Base-by-base conservation (phyloP, 2,113 vertebrate genomes). In the Bungarus multicinctus region DNA sequence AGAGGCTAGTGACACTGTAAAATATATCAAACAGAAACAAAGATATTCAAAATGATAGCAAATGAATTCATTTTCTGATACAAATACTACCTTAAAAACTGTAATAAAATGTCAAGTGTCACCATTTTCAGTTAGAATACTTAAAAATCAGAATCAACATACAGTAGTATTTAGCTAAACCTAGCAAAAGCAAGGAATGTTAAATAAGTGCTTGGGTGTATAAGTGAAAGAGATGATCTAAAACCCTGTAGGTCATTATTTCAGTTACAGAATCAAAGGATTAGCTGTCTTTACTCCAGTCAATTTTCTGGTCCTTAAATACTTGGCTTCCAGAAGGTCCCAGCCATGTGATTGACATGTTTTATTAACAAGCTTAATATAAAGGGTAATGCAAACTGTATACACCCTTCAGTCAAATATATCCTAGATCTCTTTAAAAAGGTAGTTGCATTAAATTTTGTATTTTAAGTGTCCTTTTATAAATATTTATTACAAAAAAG, bases 1-100 rank as follows among this genome's bases (percentile, higher is more conserved):
- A 93, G 99, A 99, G 34, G 99, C 99, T 95, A 99, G 98, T 88
- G 99, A 99, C 97, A 99, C 99, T 99, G 96, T 12, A 97, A 97
- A 93, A 94, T 89, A 94, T 96, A 96, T 93, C 90, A 94, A 3
- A 2, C 91, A 93, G 89, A 96, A 93, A 92, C 92, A 96, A 91
- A 95, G 81, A 81, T 94, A 91, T 94, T 96, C 92, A 95, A 10
- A 95, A 5, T 89, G 9, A 53, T 52, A 25, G 94, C 39, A 94
- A 92, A 93, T 90, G 43, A 85, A 91, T 93, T 34, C 86, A 64
- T 9, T 89, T 53, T 94, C 81, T 50, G n/a, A 94, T 50, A 93
- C 91, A 92, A 95, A 27, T 86, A 10, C 16, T 25, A 92, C 81
- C 85, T 93, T 60, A 95, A 91, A 81, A 93, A 94, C 43, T 5